A percentile compares a stretch with the other conserved stretches of the same genome.
Conservation (phyloP, 2,113 vertebrate genomes). For the Vidua macroura region DNA sequence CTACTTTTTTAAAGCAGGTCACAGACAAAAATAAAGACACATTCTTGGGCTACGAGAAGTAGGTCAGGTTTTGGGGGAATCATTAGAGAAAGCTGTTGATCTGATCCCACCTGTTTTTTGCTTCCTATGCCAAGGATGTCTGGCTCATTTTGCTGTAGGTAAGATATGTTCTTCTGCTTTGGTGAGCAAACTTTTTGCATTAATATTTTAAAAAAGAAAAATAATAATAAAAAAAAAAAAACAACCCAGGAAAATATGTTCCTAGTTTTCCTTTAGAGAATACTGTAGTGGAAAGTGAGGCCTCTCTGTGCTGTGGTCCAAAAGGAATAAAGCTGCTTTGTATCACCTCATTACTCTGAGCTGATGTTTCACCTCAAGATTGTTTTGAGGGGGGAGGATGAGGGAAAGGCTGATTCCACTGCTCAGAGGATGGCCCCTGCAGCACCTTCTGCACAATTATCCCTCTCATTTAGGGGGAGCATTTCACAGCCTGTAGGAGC, state of each 20-base stretch:
- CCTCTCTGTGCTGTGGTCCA: slow-evolving; percentile 43
- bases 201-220: not conserved
- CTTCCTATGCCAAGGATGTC: not conserved
- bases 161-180: not conserved
- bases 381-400: not conserved
- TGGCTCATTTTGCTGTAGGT: not conserved
- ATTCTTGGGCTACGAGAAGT: slow-evolving; percentile 55
- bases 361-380: slow-evolving; percentile 26
- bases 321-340: slow-evolving; percentile 64
- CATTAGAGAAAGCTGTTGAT: slow-evolving; percentile 17
- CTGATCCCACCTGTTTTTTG: not conserved
- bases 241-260: not conserved
- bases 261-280: slow-evolving; percentile 38
- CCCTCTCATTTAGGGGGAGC: not conserved
- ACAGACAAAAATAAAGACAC: slow-evolving; percentile 60
- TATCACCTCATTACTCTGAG: slow-evolving; percentile 63
- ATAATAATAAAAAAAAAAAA: not conserved
- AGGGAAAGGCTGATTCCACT: not conserved
- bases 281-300: slow-evolving; percentile 51
- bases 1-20: slow-evolving; percentile 51
- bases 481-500: not conserved
- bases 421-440: not conserved
- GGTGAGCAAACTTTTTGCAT: not conserved
- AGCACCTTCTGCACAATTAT: not conserved
- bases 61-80: slow-evolving; percentile 59